Conservation (phyloP, 2,888 invertebrate species). For the Dorcus hopei region DNA sequence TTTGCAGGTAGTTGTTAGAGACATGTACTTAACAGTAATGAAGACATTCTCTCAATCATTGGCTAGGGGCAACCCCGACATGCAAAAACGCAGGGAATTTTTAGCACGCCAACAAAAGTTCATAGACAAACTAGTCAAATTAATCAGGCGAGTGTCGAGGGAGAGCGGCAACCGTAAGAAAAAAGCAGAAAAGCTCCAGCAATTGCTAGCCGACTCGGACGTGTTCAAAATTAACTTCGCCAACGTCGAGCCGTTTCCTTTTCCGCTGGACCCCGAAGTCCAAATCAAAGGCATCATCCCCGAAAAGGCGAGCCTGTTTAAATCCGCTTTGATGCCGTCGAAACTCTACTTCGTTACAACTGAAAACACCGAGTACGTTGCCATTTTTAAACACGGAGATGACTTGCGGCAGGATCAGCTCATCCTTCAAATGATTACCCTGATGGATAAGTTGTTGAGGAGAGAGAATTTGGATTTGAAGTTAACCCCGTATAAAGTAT, state of each 20-base stretch:
- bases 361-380: conserved; percentile 77
- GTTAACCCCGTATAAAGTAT: conserved; percentile 89
- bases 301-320: conserved; percentile 89
- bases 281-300: conserved; percentile 85
- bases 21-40: conserved; percentile 89
- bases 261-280: conserved; percentile 91
- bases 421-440: conserved; percentile 93
- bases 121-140: conserved; percentile 82
- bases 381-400: conserved; percentile 97
- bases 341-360: conserved; percentile 83
- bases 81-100: conserved; percentile 72
- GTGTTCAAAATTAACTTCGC: conserved; percentile 82
- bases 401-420: conserved; percentile 97
- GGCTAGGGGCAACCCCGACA: conserved; percentile 65
- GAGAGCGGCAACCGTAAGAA: conserved; percentile 90
- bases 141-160: conserved; percentile 83
- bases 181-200: conserved; percentile 87
- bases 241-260: conserved; percentile 87
- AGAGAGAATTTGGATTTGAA: conserved; percentile 96
- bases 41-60: conserved; percentile 76
- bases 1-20: conserved; percentile 51
- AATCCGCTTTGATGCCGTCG: conserved; percentile 95
- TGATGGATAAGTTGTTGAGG: conserved; percentile 94
- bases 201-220: conserved; percentile 76
- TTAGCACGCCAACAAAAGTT: conserved; percentile 85